These are phyloP conservation scores for Crotalus viridis DNA, from an alignment of 2,113 vertebrate genomes.

Conservation along the genomic window DNA sequence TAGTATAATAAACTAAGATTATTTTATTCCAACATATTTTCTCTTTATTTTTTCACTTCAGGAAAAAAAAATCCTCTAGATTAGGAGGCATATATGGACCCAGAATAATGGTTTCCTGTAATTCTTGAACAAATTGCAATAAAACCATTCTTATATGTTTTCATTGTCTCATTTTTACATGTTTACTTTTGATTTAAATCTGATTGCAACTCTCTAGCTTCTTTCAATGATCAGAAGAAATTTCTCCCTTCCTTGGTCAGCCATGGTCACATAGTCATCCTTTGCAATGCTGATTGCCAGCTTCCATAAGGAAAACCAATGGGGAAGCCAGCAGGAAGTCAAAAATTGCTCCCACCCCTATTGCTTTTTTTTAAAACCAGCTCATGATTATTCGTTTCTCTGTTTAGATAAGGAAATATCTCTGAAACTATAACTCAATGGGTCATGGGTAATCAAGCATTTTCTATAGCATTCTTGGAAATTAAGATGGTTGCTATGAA, in stretches of 20 bases:
- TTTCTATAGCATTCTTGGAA: neutral
- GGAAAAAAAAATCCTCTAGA: neutral
- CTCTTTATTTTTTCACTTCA: neutral
- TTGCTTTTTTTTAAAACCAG: neutral
- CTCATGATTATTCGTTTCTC: neutral
- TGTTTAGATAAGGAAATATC: neutral
- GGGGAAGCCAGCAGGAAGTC: neutral
- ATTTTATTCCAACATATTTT: neutral
- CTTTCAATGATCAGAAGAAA: neutral
- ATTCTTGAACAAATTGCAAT: neutral
- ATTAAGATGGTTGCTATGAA: neutral
- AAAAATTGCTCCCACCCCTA: neutral
- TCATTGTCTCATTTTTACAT: neutral
- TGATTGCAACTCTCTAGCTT: neutral
- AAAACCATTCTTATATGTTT: neutral
- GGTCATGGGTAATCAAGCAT: neutral
- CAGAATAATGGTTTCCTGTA: neutral
- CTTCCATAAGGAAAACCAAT: neutral
- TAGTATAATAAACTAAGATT: neutral
- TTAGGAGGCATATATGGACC: neutral
- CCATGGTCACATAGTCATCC: neutral
- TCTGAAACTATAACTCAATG: neutral
- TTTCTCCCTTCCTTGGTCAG: neutral
- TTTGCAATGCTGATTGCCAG: neutral
- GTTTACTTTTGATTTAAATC: neutral